These are phyloP conservation scores for Phyllotreta striolata DNA, from an alignment of 2,888 invertebrate genomes.

Conservation along the genomic window DNA sequence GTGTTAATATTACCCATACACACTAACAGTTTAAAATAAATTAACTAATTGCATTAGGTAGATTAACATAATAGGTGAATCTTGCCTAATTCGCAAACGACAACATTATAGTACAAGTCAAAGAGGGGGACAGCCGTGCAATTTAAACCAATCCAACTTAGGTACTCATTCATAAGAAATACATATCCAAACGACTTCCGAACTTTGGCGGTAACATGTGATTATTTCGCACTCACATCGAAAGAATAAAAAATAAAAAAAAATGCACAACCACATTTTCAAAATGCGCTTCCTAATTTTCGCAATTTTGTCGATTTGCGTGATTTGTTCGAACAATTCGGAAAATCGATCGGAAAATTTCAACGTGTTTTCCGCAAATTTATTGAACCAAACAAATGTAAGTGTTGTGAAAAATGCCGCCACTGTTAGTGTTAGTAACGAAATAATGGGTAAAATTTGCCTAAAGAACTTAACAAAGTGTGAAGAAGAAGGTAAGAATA, in stretches of 20 bases:
- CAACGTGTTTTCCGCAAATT: constrained; percentile 27
- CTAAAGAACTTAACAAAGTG: constrained; percentile 53
- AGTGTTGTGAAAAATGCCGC: constrained; percentile 21
- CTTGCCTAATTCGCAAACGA: neutral
- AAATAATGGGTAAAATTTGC: constrained; percentile 51
- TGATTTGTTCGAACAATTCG: constrained; percentile 46
- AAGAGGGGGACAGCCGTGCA: neutral
- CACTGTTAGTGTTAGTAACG: constrained; percentile 29
- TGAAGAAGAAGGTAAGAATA: constrained; percentile 51
- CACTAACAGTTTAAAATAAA: neutral
- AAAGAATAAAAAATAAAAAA: neutral
- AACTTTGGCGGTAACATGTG: constrained; percentile 5
- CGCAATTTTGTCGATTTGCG: constrained; percentile 44
- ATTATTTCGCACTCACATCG: constrained; percentile 4
- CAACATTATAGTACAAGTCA: neutral
- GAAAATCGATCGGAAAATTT: constrained; percentile 26
- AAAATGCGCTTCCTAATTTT: constrained; percentile 39
- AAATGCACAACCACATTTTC: neutral
- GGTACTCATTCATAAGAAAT: constrained; percentile 2
- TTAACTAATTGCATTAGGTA: constrained; percentile 3
- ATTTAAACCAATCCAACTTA: no score
- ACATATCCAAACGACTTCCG: neutral
- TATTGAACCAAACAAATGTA: constrained; percentile 38
- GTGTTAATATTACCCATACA: no score
- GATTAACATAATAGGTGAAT: neutral